Percentiles rank a stretch among this genome's conserved stretches.
These are phyloP conservation scores for Bombus waltoni DNA, from an alignment of 1,140 invertebrate genomes.

Conservation along the genomic window DNA sequence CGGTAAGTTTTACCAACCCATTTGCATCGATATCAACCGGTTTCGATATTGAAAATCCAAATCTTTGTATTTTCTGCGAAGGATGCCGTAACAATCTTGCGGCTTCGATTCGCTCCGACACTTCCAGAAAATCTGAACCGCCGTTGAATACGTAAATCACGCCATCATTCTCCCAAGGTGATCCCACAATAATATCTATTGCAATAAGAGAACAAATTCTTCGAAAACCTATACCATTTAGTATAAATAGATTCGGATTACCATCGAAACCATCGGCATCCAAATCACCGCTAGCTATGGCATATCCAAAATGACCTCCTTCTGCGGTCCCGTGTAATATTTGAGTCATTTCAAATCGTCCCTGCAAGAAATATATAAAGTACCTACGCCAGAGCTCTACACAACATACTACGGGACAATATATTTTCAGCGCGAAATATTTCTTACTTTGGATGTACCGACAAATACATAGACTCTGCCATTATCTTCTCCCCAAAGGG, in stretches of 20 bases:
- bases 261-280: slow-evolving; percentile 85
- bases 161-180: slow-evolving; percentile 86
- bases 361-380: slow-evolving; percentile 53
- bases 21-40: slow-evolving; percentile 86
- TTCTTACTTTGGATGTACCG: slow-evolving; percentile 68
- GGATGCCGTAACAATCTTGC: slow-evolving; percentile 29
- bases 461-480: slow-evolving; percentile 85
- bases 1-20: slow-evolving; percentile 76
- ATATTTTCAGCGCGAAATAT: not conserved
- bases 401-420: not conserved
- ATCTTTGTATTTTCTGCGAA: slow-evolving; percentile 60
- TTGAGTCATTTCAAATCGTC: slow-evolving; percentile 76
- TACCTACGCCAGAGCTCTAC: slow-evolving; percentile 27
- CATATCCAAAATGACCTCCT: slow-evolving; percentile 85
- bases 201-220: not conserved
- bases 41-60: slow-evolving; percentile 86
- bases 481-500: slow-evolving; percentile 83
- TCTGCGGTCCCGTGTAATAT: slow-evolving; percentile 79
- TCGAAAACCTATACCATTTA: not conserved
- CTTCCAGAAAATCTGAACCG: slow-evolving; percentile 77
- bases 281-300: slow-evolving; percentile 85
- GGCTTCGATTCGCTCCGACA: slow-evolving; percentile 80
- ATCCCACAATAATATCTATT: slow-evolving; percentile 87
- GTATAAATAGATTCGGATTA: slow-evolving; percentile 50
- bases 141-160: slow-evolving; percentile 87